Evolutionary conservation across 2,888 invertebrate genomes (phyloP).

Genomic region (Orthosia gracilis): DNA sequence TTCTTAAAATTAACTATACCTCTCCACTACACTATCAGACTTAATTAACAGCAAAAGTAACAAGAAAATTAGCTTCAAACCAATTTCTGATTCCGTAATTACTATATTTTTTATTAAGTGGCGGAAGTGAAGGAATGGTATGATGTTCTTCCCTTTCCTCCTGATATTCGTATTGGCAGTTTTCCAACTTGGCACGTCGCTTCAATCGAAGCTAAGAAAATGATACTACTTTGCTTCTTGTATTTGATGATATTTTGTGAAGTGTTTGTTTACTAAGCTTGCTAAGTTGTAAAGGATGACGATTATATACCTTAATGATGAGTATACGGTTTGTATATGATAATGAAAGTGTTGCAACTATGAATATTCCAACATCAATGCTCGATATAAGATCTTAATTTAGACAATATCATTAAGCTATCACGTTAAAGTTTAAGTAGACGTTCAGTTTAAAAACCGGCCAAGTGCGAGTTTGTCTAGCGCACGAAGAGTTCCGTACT

Average conservation of each 20-base stretch:
- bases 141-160: conserved; percentile 66
- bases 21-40: background rate
- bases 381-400: background rate
- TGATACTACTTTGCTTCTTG: conserved; percentile 47
- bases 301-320: too few relatives aligned
- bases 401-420: background rate
- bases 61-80: conserved; percentile 45
- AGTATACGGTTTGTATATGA: background rate
- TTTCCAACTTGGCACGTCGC: conserved; percentile 80
- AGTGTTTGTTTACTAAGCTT: conserved; percentile 35
- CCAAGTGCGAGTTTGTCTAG: too few relatives aligned
- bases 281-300: background rate
- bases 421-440: conserved; percentile 8
- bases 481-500: too few relatives aligned
- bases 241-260: conserved; percentile 53
- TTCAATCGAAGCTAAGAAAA: conserved; percentile 56
- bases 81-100: conserved; percentile 59
- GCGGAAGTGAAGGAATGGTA: conserved; percentile 66
- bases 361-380: background rate
- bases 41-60: conserved; percentile 19
- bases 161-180: conserved; percentile 76
- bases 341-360: background rate
- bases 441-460: background rate
- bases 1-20: background rate
- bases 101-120: conserved; percentile 53